These are phyloP conservation scores for Engystomops pustulosus DNA, from an alignment of 2,113 vertebrate genomes.

Conservation along the genomic window DNA sequence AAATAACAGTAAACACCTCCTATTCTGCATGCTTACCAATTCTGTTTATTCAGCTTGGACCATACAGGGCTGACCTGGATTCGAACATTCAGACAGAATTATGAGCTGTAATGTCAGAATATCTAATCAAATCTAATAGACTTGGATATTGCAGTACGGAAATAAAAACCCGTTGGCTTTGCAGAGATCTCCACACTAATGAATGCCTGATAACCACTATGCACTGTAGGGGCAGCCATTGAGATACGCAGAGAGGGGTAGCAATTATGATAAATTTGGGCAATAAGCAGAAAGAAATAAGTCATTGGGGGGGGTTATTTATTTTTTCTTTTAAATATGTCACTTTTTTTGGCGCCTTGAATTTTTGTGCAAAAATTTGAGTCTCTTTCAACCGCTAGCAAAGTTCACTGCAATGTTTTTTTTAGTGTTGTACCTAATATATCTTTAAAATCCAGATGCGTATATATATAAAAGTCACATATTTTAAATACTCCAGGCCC, in stretches of 20 bases:
- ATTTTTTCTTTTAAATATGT: too few species aligned
- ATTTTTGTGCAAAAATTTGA: too few species aligned
- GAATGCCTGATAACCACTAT: not conserved
- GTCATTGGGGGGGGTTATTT: not conserved
- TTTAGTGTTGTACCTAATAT: too few species aligned
- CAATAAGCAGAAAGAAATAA: not conserved
- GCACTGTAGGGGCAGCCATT: not conserved
- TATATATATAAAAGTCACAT: too few species aligned
- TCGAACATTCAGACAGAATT: not conserved
- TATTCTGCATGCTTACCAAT: not conserved
- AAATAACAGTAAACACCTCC: not conserved
- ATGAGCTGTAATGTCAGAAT: constrained; percentile 1
- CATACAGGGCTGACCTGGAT: not conserved
- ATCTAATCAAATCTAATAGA: constrained; percentile 10
- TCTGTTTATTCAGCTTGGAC: constrained; percentile 1
- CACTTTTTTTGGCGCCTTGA: too few species aligned
- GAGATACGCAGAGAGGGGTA: not conserved
- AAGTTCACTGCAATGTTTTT: too few species aligned
- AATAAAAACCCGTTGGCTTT: not conserved
- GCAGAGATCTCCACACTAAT: not conserved
- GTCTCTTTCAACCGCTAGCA: too few species aligned
- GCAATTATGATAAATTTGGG: not conserved
- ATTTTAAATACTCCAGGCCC: too few species aligned
- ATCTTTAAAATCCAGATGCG: too few species aligned
- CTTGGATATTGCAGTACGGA: not conserved